phyloP scores from a whole-genome alignment of 2,888 invertebrate species.

The Hoplodrina blanda region DNA sequence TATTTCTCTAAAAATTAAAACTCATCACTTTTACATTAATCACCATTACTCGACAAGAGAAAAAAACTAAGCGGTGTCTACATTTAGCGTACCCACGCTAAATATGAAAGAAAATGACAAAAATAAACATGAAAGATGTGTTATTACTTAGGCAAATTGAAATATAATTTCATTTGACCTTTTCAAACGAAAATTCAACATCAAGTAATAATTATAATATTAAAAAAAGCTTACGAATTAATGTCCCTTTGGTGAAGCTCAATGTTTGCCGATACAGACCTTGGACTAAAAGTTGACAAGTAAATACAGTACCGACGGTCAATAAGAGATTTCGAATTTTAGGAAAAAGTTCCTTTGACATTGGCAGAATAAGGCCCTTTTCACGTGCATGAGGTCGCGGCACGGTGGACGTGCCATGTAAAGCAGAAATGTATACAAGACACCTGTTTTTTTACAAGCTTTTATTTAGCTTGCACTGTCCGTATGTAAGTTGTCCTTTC shows the following conservation, averaged over 20 bases:
- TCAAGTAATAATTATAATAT: conserved; percentile 27
- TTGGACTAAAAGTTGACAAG: conserved; percentile 20
- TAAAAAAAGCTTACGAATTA: conserved; percentile 20
- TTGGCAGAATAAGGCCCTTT: too few species aligned
- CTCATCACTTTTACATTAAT: conserved; percentile 21
- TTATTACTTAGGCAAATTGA: conserved; percentile 41
- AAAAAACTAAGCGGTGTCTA: conserved; percentile 15
- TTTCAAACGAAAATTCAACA: conserved; percentile 29
- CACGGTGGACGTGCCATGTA: too few species aligned
- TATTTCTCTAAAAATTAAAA: conserved; percentile 4
- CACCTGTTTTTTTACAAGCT: too few species aligned
- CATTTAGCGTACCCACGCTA: conserved; percentile 16
- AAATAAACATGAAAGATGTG: conserved; percentile 43
- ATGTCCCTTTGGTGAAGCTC: conserved; percentile 1
- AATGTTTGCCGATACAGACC: conserved; percentile 5
- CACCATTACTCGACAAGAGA: not conserved
- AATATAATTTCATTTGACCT: conserved; percentile 34
- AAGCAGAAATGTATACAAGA: too few species aligned
- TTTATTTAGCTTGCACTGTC: too few species aligned
- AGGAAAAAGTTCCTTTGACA: not conserved
- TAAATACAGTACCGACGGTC: not conserved
- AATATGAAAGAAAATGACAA: conserved; percentile 37
- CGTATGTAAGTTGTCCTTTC: too few species aligned
- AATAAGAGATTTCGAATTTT: not conserved
- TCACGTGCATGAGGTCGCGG: too few species aligned